Conservation (phyloP, 1,140 invertebrate genomes). For the Hermetia illucens region DNA sequence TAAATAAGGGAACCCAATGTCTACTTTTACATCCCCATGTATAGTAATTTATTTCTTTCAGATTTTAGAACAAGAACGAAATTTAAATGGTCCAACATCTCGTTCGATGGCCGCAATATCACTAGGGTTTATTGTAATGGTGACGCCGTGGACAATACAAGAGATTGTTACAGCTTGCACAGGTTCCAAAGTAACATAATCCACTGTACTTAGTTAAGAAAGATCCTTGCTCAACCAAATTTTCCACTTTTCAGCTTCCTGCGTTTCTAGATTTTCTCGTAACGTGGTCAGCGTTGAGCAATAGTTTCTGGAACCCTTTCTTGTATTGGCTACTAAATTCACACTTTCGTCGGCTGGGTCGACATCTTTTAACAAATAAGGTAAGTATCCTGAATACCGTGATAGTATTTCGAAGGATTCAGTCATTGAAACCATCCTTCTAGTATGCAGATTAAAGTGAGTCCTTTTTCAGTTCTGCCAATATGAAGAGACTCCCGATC, state of each 20-base stretch:
- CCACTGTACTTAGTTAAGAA: no score
- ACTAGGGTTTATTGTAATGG: constrained; percentile 74
- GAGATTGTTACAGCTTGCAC: constrained; percentile 78
- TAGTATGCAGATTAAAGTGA: not conserved
- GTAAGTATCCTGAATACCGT: constrained; percentile 42
- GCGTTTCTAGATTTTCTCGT: constrained; percentile 66
- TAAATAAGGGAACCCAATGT: no score
- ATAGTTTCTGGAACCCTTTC: constrained; percentile 79
- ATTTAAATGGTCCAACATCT: constrained; percentile 54
- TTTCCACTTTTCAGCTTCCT: constrained; percentile 43
- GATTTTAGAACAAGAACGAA: no score
- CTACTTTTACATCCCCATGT: no score
- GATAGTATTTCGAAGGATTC: constrained; percentile 14
- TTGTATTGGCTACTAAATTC: constrained; percentile 76
- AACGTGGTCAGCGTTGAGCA: constrained; percentile 72
- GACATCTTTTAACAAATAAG: constrained; percentile 56
- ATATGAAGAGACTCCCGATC: constrained; percentile 25
- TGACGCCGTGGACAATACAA: constrained; percentile 76
- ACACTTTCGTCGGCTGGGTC: constrained; percentile 64
- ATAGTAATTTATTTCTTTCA: no score
- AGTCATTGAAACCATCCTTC: constrained; percentile 15
- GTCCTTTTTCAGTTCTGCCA: constrained; percentile 22
- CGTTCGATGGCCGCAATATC: constrained; percentile 80
- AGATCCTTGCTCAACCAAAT: no score
- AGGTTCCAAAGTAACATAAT: constrained; percentile 44